Conservation (phyloP, 2,888 invertebrate species). For the Gortyna flavago region DNA sequence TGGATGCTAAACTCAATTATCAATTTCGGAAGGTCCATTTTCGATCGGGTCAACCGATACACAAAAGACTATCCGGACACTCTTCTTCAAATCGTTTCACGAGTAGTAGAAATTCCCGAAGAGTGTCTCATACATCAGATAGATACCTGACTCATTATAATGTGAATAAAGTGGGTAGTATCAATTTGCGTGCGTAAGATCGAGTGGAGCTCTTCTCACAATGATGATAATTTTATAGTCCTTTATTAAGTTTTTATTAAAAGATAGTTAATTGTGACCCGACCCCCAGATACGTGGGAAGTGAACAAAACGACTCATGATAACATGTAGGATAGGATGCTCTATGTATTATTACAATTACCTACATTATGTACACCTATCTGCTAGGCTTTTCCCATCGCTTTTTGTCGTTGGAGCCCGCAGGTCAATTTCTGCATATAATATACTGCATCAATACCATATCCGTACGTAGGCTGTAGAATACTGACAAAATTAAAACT, state of each 20-base stretch:
- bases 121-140: conserved; percentile 34
- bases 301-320: background rate
- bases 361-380: background rate
- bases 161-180: conserved; percentile 34
- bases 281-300: background rate
- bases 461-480: background rate
- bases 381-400: too few species aligned
- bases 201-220: conserved; percentile 27
- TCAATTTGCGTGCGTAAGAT: conserved; percentile 43
- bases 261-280: background rate
- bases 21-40: background rate
- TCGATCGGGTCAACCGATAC: background rate
- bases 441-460: background rate
- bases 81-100: conserved; percentile 4
- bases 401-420: background rate
- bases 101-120: conserved; percentile 13
- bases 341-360: background rate
- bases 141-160: conserved; percentile 31
- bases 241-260: conserved; percentile 7
- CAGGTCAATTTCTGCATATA: background rate
- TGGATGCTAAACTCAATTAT: background rate
- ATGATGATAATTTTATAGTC: conserved; percentile 25
- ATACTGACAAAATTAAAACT: background rate
- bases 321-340: too few species aligned
- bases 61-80: background rate